phyloP scores from a whole-genome alignment of 2,797 vertebrate species.

The Lerista edwardsae region DNA sequence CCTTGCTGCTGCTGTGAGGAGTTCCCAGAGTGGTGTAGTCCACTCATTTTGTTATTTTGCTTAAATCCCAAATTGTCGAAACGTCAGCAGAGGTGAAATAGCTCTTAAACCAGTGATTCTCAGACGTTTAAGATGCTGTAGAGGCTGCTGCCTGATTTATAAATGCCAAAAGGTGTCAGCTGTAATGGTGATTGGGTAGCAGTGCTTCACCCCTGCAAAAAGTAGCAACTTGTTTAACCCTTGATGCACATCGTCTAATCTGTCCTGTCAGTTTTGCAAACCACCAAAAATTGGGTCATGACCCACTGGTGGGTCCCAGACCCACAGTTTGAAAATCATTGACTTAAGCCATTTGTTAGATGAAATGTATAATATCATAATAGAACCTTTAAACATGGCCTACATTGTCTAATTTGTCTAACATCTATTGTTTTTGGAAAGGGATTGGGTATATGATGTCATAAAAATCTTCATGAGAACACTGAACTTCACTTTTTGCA shows the following conservation, averaged over 20 bases:
- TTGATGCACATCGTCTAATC: too few species aligned
- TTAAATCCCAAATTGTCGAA: neutral
- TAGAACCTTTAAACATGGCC: slow-evolving; percentile 3
- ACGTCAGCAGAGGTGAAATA: too few species aligned
- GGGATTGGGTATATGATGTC: slow-evolving; percentile 16
- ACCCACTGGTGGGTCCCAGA: too few species aligned
- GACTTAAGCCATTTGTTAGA: neutral
- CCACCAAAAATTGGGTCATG: too few species aligned
- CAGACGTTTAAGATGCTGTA: too few species aligned
- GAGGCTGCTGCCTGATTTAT: too few species aligned
- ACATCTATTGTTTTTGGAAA: slow-evolving; percentile 16
- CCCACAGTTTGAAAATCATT: too few species aligned
- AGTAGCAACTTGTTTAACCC: too few species aligned
- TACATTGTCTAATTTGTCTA: neutral
- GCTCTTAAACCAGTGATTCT: neutral
- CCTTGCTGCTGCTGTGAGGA: neutral
- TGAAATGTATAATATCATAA: neutral
- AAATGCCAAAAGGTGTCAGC: too few species aligned
- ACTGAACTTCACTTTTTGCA: slow-evolving; percentile 35
- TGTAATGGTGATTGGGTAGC: too few species aligned
- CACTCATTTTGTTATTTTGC: neutral
- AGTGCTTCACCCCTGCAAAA: too few species aligned
- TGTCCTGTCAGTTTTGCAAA: too few species aligned
- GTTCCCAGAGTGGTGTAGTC: neutral
- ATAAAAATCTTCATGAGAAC: slow-evolving; percentile 30